phyloP scores from a whole-genome alignment of 2,797 vertebrate species.

The Momotus momota region DNA sequence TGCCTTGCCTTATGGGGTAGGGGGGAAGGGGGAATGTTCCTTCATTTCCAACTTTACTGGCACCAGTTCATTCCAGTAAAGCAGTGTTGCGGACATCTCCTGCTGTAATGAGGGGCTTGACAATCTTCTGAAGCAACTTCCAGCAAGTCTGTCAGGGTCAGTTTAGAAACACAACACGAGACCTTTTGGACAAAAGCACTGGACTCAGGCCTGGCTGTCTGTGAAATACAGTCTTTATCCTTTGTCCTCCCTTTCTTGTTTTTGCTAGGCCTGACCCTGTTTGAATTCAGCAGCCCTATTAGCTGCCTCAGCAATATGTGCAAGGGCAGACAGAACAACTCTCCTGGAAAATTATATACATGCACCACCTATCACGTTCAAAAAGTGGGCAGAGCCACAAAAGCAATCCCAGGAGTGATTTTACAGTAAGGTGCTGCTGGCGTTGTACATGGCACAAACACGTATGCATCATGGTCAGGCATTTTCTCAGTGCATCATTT shows the following conservation, averaged over 20 bases:
- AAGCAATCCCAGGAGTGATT: background rate
- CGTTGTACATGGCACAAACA: rapidly evolving
- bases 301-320: background rate
- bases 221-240: background rate
- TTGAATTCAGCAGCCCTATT: background rate
- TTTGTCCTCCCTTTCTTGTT: background rate
- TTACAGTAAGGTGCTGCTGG: background rate
- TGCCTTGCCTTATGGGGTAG: background rate
- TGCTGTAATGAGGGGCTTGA: background rate
- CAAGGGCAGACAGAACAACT: background rate
- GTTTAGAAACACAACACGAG: background rate
- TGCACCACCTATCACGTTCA: background rate
- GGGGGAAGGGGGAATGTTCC: background rate
- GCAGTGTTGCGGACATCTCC: background rate
- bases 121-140: background rate
- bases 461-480: rapidly evolving
- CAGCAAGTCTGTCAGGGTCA: background rate
- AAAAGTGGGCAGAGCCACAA: background rate
- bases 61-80: background rate
- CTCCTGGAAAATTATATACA: background rate
- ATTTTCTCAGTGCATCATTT: background rate
- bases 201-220: background rate
- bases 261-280: background rate
- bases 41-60: background rate
- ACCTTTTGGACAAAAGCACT: background rate